phyloP scores from a whole-genome alignment of 2,113 vertebrate species.

The Propithecus coquereli region DNA sequence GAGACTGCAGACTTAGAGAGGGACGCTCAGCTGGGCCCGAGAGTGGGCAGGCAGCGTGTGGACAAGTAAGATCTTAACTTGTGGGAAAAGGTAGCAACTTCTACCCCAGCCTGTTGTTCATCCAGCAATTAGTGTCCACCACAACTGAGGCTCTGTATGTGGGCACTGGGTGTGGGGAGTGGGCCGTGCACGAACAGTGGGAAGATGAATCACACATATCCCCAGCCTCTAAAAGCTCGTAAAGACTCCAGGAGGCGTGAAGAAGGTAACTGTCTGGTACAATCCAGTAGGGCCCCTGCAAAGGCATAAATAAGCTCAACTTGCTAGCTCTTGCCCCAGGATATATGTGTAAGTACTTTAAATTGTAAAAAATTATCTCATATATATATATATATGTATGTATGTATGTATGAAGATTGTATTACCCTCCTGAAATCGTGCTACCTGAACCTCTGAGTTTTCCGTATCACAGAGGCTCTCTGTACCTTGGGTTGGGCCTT shows the following conservation, averaged over 20 bases:
- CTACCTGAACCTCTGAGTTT: not conserved
- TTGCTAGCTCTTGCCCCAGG: not conserved
- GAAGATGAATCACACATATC: fast-evolving
- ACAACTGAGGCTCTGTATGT: not conserved
- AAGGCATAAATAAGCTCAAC: not conserved
- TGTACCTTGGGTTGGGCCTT: not conserved
- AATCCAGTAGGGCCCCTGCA: not conserved
- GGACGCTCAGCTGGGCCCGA: not conserved
- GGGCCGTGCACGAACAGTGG: no score
- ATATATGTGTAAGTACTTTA: not conserved
- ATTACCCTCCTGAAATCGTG: not conserved
- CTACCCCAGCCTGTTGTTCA: not conserved
- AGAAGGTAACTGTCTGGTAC: not conserved
- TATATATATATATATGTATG: no score
- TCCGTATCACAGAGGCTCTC: not conserved
- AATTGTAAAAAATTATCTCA: not conserved
- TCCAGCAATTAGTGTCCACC: not conserved
- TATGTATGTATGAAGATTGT: not conserved
- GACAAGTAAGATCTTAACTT: not conserved
- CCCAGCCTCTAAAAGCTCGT: not conserved
- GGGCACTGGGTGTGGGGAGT: fast-evolving
- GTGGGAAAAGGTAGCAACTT: fast-evolving
- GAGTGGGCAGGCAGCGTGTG: not conserved
- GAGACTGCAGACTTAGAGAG: not conserved
- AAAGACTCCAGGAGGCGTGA: not conserved